Evolutionary conservation across 2,113 vertebrate genomes (phyloP).

Genomic region (Pholis gunnellus): DNA sequence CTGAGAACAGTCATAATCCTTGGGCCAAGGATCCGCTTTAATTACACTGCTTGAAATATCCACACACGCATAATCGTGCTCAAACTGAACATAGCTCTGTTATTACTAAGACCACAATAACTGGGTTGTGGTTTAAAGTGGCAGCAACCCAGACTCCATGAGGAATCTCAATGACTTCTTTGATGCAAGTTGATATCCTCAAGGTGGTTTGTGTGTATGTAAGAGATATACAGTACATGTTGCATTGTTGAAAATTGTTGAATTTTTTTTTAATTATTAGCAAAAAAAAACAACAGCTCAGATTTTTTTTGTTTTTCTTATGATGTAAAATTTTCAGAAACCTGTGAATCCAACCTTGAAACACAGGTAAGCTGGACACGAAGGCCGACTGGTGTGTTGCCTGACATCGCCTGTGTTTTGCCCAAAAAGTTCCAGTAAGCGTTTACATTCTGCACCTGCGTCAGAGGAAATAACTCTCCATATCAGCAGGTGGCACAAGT

Average conservation of each 20-base stretch:
- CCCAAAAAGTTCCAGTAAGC: too few species aligned
- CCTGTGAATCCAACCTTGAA: too few species aligned
- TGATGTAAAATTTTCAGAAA: too few species aligned
- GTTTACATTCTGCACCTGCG: too few species aligned
- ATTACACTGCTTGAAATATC: conserved; percentile 70
- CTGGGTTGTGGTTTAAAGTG: conserved; percentile 12
- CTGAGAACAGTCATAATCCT: conserved; percentile 53
- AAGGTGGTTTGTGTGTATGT: neutral
- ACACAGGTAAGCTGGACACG: too few species aligned
- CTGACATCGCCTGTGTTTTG: too few species aligned
- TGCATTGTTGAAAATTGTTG: neutral
- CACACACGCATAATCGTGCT: conserved; percentile 43
- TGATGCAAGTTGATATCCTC: conserved; percentile 1
- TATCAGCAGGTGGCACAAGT: too few species aligned
- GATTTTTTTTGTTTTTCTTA: too few species aligned
- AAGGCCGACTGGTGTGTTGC: too few species aligned
- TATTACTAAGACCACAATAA: conserved; percentile 53
- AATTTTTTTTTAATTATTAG: too few species aligned
- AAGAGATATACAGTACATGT: neutral
- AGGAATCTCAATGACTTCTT: conserved; percentile 23
- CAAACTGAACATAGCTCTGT: conserved; percentile 39
- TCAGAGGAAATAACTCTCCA: too few species aligned
- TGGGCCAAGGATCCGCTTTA: conserved; percentile 51
- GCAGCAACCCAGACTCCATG: conserved; percentile 16
- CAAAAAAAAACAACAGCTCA: too few species aligned